Evolutionary conservation across 2,113 vertebrate genomes (phyloP), one percentile per base, ranked within the genome.

Genomic region (Cyanoramphus novaezelandiae): DNA sequence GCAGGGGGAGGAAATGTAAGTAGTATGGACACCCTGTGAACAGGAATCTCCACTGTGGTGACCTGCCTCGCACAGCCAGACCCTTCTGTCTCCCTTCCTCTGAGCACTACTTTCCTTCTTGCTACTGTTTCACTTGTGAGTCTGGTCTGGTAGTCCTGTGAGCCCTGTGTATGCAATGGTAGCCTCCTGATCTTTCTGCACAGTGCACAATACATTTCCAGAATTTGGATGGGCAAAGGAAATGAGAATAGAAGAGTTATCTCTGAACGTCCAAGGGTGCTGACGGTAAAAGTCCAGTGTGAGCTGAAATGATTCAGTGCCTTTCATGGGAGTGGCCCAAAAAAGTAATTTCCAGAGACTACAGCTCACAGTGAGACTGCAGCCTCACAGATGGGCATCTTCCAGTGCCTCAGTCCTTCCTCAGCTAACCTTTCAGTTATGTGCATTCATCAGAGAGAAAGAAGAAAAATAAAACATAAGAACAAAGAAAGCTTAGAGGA

Each of bases 1-100:
- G 98, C 98, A 82, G 98, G 95, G 97, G 98, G 98, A 97, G 98
- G 98, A 98, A 98, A 98, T 98, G 99, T 99, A 99, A 99, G 99
- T 99, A 99, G 95, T 44, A 37, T 19, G 83, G 90, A 90, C 71
- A 86, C 65, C 60, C 29, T 28, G 62, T 85, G 62, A 93, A 59
- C 95, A 97, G 95, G 92, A 86, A 62, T 44, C 94, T 94, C 70
- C 57, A 78, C 50, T 94, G 85, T 81, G 92, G 80, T 91, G 72
- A 86, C 77, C 39, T 81, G 69, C 44, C 70, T 94, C 71, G 88
- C 94, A 91, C 84, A 96, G 65, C 80, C 86, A 70, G 93, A 78
- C 37, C 89, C 68, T 31, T 93, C 84, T 92, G 88, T 92, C 59
- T 94, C 65, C 92, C 68, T 80, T 79, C 59, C 57, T 86, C 77